Percentiles rank a stretch among this genome's conserved stretches.
phyloP scores from a whole-genome alignment of 2,888 invertebrate genomes.

The Hirtodrosophila histrioides region DNA sequence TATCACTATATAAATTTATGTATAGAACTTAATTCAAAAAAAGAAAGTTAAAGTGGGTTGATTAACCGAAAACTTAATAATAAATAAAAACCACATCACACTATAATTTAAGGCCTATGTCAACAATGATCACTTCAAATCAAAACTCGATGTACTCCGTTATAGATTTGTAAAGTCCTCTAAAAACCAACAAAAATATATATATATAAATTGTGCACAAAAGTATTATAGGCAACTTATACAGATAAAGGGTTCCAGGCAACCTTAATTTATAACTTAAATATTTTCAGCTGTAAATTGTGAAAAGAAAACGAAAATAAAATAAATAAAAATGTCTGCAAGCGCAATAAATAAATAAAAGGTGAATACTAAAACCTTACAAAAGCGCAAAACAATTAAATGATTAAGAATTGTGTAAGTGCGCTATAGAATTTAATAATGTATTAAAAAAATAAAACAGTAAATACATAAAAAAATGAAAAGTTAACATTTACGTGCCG shows the following conservation, averaged over 20 bases:
- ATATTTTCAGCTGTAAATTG: constrained; percentile 60
- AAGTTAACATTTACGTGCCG: no score
- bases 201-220: background rate
- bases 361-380: constrained; percentile 6
- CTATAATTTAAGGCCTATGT: background rate
- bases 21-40: constrained; percentile 3
- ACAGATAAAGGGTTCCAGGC: constrained; percentile 36
- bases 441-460: background rate
- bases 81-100: background rate
- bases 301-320: constrained; percentile 56
- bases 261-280: constrained; percentile 50
- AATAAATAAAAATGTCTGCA: constrained; percentile 45
- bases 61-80: constrained; percentile 22
- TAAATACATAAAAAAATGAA: background rate
- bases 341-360: constrained; percentile 17
- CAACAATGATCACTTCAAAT: background rate
- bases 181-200: constrained; percentile 4
- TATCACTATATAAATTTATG: background rate
- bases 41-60: constrained; percentile 1
- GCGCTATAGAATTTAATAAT: background rate
- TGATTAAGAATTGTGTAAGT: background rate
- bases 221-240: constrained; percentile 14
- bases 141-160: no score
- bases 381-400: constrained; percentile 8
- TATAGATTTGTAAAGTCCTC: constrained; percentile 2